Base-by-base conservation (phyloP, 2,113 vertebrate genomes). In the Craseonycteris thonglongyai region DNA sequence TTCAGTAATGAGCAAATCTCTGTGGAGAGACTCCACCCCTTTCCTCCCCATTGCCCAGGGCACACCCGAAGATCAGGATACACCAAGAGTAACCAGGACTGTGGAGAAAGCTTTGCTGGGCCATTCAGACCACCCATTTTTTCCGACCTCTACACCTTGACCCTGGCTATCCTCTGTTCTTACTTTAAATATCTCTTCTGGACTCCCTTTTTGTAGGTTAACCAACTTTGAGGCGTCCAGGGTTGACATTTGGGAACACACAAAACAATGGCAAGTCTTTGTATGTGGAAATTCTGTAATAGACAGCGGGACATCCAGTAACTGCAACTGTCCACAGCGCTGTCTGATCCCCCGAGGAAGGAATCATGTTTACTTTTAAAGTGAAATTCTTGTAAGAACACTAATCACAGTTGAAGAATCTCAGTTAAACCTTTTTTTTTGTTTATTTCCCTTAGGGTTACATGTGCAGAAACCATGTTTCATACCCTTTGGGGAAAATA, bases 21-120 rank as follows among this genome's bases (percentile, higher is more conserved):
- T 18, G 1, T 47, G 24, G 28, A n/a, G 56, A 47, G 16, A 72
- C 5, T 6, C 68, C 1, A 35, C 30, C 28, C n/a, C 9, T 14
- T 16, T 42, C 8, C 5, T 66, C 58, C 2, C 22, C 14, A 13
- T 30, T 0, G 4, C 16, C 26, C 51, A 5, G 15, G 33, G 40
- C 21, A 15, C 10, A 0, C 6, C 33, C 28, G 28, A 13, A 40
- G 33, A 18, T 11, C 7, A 0, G n/a, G 24, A 12, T 33, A 22
- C 65, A 47, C 59, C 21, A 26, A 21, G 8, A 16, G 40, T 71
- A 30, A 18, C 49, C 83, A 38, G 13, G 30, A 4, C 7, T 1
- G 2, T 12, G 6, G 16, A 51, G 12, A 63, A 69, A n/a, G 24
- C 22, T 21, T 4, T 26, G 28, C 49, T 0, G 0, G 22, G 33